Conservation (phyloP, 2,797 vertebrate genomes). For the Rhinichthys osculus region DNA sequence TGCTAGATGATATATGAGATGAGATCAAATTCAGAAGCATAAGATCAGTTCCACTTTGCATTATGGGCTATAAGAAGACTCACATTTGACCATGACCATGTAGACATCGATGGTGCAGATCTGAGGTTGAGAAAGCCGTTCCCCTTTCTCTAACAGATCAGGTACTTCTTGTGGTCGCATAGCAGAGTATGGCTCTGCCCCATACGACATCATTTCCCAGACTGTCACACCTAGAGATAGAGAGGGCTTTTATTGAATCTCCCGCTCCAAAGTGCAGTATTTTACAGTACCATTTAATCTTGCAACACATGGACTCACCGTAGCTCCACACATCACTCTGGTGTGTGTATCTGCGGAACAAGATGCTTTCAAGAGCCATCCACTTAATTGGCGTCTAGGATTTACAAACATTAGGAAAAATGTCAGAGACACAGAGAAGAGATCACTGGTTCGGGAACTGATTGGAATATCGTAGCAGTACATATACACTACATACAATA, state of each 20-base stretch:
- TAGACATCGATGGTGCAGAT: constrained; percentile 99
- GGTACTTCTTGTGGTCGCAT: constrained; percentile 89
- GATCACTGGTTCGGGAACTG: background rate
- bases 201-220: constrained; percentile 98
- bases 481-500: background rate
- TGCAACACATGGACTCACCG: constrained; percentile 77
- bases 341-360: constrained; percentile 94
- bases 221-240: constrained; percentile 86
- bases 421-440: background rate
- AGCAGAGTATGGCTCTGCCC: constrained; percentile 87
- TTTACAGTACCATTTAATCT: background rate
- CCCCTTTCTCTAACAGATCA: constrained; percentile 93
- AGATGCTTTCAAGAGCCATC: constrained; percentile 96
- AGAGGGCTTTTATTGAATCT: background rate
- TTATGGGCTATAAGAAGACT: constrained; percentile 67
- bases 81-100: constrained; percentile 99
- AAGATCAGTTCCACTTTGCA: background rate
- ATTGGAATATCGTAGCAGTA: background rate
- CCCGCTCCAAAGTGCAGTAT: background rate
- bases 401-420: background rate
- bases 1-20: background rate
- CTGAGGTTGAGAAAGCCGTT: constrained; percentile 90
- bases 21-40: background rate
- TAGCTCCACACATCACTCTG: constrained; percentile 99
- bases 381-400: constrained; percentile 91